phyloP scores from a whole-genome alignment of 2,888 invertebrate species.

The Tenthredo notha region DNA sequence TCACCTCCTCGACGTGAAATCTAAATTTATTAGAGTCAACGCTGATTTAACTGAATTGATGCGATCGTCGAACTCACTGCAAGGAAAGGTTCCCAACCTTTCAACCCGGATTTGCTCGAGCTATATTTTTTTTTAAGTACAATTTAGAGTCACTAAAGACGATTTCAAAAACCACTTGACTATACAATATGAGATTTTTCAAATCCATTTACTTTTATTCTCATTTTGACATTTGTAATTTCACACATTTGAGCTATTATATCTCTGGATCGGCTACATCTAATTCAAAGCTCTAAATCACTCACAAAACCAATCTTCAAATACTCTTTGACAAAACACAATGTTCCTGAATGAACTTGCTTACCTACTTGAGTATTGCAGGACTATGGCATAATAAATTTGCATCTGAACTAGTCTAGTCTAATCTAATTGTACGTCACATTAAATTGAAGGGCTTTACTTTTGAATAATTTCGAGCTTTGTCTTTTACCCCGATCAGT shows the following conservation, averaged over 20 bases:
- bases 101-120: background rate
- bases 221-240: background rate
- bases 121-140: background rate
- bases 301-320: background rate
- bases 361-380: background rate
- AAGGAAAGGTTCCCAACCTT: background rate
- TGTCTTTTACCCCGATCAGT: background rate
- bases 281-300: background rate
- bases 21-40: slow-evolving; percentile 14
- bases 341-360: background rate
- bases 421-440: background rate
- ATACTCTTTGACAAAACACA: background rate
- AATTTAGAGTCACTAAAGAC: background rate
- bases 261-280: background rate
- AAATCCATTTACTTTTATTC: background rate
- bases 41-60: slow-evolving; percentile 3
- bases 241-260: background rate
- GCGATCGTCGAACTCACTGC: slow-evolving; percentile 3
- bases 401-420: background rate
- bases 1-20: background rate
- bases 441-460: background rate
- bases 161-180: background rate
- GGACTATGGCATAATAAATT: background rate
- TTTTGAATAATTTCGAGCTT: background rate
- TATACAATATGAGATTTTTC: background rate